Evolutionary conservation across 2,888 invertebrate species (phyloP).

Genomic region (Drosophila subquinaria): DNA sequence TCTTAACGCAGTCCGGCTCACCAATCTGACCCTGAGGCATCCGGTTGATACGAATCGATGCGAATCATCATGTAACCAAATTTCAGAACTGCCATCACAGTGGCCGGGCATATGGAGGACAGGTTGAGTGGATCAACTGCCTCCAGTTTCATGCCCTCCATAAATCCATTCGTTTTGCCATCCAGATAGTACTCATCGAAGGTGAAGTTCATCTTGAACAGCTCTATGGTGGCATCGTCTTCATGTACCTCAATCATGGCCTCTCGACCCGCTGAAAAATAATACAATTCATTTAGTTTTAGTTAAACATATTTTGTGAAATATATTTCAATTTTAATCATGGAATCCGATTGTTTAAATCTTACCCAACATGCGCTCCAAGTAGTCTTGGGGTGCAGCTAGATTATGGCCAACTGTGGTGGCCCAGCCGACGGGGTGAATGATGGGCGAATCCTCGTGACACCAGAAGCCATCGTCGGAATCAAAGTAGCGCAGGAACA

Average conservation of each 20-base stretch:
- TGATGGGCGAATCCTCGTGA: constrained; percentile 96
- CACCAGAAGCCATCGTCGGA: constrained; percentile 98
- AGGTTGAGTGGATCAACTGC: constrained; percentile 98
- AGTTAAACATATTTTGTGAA: too few relatives aligned
- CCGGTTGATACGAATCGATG: constrained; percentile 96
- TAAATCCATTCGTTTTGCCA: constrained; percentile 87
- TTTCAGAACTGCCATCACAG: constrained; percentile 96
- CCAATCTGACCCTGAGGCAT: constrained; percentile 95
- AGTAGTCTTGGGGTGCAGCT: constrained; percentile 92
- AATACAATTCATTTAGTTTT: background rate
- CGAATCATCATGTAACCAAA: constrained; percentile 98
- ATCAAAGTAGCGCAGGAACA: constrained; percentile 96
- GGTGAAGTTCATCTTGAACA: constrained; percentile 90
- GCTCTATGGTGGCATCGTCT: constrained; percentile 92
- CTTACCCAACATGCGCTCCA: constrained; percentile 89
- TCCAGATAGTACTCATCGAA: constrained; percentile 87
- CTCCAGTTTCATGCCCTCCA: constrained; percentile 97
- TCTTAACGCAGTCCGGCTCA: constrained; percentile 57
- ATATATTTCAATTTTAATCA: too few relatives aligned
- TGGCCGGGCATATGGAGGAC: constrained; percentile 97
- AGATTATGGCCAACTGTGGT: constrained; percentile 94
- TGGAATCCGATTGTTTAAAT: too few relatives aligned
- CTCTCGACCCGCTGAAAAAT: constrained; percentile 83
- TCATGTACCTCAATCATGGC: constrained; percentile 87
- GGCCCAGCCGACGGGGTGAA: constrained; percentile 99